Conservation (phyloP, 2,888 invertebrate genomes). For the Polymixis lichenea region DNA sequence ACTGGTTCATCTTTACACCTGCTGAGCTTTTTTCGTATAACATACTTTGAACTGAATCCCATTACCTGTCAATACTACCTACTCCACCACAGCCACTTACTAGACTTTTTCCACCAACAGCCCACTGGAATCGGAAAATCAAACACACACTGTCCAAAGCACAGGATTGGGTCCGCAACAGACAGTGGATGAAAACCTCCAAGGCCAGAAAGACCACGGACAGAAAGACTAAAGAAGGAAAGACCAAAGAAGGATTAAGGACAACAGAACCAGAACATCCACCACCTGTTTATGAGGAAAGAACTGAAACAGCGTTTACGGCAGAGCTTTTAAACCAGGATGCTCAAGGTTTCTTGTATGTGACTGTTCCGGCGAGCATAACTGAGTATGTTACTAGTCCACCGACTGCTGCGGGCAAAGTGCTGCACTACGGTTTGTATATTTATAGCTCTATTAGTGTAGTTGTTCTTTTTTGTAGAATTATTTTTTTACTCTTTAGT, state of each 20-base stretch:
- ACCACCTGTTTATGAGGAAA: neutral
- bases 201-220: neutral
- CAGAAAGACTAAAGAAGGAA: neutral
- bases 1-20: neutral
- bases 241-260: neutral
- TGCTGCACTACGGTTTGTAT: neutral
- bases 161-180: slow-evolving; percentile 12
- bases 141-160: slow-evolving; percentile 14
- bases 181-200: neutral
- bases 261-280: neutral
- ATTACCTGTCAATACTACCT: no score
- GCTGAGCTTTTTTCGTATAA: neutral
- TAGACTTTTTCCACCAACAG: neutral
- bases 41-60: neutral
- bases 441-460: neutral
- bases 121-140: rapidly evolving
- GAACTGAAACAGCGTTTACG: no score
- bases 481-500: no score
- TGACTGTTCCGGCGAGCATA: neutral
- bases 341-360: neutral
- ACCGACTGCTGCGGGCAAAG: neutral
- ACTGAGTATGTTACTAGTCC: rapidly evolving
- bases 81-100: neutral
- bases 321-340: neutral
- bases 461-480: no score